phyloP scores from a whole-genome alignment of 2,113 vertebrate genomes.

The Crotalus horridus region DNA sequence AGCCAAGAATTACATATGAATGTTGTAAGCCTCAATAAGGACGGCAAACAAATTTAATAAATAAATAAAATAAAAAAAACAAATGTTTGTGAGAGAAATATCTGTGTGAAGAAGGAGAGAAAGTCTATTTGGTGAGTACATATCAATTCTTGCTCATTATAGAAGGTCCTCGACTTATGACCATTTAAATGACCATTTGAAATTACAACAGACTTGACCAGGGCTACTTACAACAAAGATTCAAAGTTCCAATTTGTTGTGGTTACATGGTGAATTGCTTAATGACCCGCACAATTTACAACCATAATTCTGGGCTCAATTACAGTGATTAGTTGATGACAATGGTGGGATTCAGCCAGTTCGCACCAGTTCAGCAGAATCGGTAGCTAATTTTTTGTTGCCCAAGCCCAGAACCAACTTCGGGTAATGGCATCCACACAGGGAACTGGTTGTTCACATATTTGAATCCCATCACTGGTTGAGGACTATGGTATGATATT shows the following conservation, averaged over 20 bases:
- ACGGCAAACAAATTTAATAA: not conserved
- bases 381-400: too few relatives aligned
- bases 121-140: not conserved
- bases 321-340: not conserved
- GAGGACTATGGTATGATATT: not conserved
- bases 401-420: too few relatives aligned
- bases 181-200: not conserved
- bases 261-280: not conserved
- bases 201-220: not conserved
- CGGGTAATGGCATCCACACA: too few relatives aligned
- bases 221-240: not conserved
- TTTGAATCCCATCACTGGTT: not conserved
- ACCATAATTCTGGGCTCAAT: not conserved
- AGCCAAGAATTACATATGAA: not conserved
- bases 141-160: not conserved
- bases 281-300: not conserved
- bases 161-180: not conserved
- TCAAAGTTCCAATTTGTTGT: not conserved
- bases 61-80: not conserved
- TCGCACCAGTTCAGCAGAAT: too few relatives aligned
- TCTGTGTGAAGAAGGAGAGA: not conserved
- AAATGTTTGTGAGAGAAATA: not conserved
- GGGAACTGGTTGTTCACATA: too few relatives aligned
- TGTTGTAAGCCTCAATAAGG: not conserved
- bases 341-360: too few relatives aligned